Evolutionary conservation across 2,113 vertebrate genomes (phyloP), one percentile per base, ranked within the genome.

Genomic region (Pluvianellus socialis): DNA sequence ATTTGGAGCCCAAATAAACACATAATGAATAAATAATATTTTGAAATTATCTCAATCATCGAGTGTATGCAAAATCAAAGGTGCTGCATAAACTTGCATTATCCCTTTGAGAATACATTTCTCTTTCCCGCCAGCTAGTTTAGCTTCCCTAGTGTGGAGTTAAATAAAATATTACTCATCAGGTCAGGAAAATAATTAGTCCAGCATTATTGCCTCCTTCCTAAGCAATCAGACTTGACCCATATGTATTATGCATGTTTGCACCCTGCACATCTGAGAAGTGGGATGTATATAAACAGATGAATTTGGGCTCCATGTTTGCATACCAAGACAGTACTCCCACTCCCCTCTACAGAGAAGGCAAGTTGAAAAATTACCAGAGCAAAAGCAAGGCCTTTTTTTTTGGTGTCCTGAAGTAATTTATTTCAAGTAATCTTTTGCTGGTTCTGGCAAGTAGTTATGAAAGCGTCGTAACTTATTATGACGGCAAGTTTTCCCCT

Each of bases 171-270:
- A 98, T 97, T 97, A 97, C 96, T 96, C 94, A 94, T 97, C 96
- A 96, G 94, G 97, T 97, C 93, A 98, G 98, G 97, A 98, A 97
- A 98, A 98, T 97, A 98, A 98, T 98, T 98, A 98, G 97, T 97
- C 97, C 92, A 94, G 96, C 96, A 97, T 98, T 97, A 97, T 98
- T 96, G 95, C 86, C 87, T 97, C 96, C 97, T 93, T 97, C 86
- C 88, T 95, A 95, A 81, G 94, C 98, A 98, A 98, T 98, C 98
- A 97, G 94, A 98, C 95, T 95, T 98, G 98, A 98, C 98, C 98
- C 97, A 87, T 98, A 98, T 98, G 96, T 98, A 98, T 98, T 98
- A 98, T 99, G 97, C 88, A 98, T 98, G 71, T 94, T 96, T 94
- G 92, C 92, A 97, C 95, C 94, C 93, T 92, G 93, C 96, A 95